phyloP scores from a whole-genome alignment of 2,113 vertebrate genomes.

The Scomber colias region DNA sequence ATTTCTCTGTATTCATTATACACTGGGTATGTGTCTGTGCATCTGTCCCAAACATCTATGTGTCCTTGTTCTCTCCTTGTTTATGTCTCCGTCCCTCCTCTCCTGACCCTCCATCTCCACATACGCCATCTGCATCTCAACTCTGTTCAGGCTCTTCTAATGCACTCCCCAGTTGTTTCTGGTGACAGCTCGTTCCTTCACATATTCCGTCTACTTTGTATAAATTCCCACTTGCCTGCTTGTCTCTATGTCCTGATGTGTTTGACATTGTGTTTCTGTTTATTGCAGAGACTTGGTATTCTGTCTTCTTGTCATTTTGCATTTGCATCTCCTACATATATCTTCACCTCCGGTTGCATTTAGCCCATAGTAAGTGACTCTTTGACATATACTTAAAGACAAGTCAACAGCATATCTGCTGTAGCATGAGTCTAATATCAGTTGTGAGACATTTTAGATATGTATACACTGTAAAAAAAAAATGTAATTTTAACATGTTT shows the following conservation, averaged over 20 bases:
- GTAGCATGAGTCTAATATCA: neutral
- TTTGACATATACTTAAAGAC: neutral
- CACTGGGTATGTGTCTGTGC: neutral
- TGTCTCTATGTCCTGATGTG: conserved; percentile 13
- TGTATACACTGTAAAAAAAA: neutral
- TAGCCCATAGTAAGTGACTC: neutral
- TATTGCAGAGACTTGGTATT: conserved; percentile 11
- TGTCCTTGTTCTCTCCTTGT: conserved; percentile 39
- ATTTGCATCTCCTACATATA: conserved; percentile 14
- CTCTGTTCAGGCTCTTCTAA: conserved; percentile 35
- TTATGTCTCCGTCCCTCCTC: conserved; percentile 11
- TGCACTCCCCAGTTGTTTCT: conserved; percentile 21
- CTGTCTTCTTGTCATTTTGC: conserved; percentile 9
- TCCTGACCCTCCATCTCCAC: conserved; percentile 18
- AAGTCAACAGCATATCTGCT: neutral
- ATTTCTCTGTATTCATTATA: conserved; percentile 1
- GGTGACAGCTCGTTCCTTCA: conserved; percentile 32
- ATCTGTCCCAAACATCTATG: conserved; percentile 17
- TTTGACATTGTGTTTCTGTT: conserved; percentile 21
- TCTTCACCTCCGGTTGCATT: neutral
- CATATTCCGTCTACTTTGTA: conserved; percentile 25
- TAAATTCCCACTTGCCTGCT: conserved; percentile 31
- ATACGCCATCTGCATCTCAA: conserved; percentile 57
- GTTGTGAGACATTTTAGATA: too few relatives aligned
- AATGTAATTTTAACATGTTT: neutral